Conservation (phyloP, 2,113 vertebrate genomes). For the Echinops telfairi region DNA sequence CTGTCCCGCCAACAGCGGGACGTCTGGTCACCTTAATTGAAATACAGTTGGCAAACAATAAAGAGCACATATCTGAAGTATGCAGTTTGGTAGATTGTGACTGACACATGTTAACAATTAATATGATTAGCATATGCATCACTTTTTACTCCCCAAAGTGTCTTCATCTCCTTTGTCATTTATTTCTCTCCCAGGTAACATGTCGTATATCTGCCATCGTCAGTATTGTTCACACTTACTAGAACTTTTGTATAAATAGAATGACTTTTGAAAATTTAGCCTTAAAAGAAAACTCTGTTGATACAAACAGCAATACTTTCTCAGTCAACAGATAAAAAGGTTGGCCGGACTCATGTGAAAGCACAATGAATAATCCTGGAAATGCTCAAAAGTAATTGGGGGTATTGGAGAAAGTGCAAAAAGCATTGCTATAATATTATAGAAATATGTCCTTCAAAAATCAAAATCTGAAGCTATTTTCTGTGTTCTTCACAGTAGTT, state of each 20-base stretch:
- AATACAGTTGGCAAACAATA: neutral
- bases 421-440: too few species aligned
- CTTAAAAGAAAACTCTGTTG: neutral
- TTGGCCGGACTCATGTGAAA: neutral
- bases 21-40: too few species aligned
- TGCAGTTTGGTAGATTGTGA: neutral
- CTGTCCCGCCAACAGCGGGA: too few species aligned
- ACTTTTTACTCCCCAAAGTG: neutral
- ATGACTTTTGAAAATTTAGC: neutral
- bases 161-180: neutral
- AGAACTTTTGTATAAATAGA: neutral
- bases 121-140: neutral
- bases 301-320: neutral
- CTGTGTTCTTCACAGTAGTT: neutral
- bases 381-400: neutral
- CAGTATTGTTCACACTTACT: neutral
- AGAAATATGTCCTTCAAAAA: too few species aligned
- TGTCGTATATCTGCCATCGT: neutral
- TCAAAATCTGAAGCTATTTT: too few species aligned
- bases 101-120: neutral
- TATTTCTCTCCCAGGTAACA: neutral
- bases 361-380: accelerated
- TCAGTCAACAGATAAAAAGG: neutral
- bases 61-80: neutral
- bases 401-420: too few species aligned